Evolutionary conservation across 1,140 invertebrate genomes (phyloP).

Genomic region (Linepithema humile): DNA sequence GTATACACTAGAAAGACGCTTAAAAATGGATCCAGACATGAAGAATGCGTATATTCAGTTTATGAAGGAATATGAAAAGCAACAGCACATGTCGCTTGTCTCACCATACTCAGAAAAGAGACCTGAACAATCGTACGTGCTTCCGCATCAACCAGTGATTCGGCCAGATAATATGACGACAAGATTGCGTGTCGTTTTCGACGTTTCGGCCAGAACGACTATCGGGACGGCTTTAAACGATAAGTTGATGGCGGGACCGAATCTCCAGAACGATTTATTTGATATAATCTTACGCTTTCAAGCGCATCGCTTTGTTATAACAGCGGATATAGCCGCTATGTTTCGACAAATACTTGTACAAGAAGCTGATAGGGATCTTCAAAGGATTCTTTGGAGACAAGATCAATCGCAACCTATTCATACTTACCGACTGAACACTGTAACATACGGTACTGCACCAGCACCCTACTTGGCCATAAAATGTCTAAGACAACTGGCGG

Average conservation of each 20-base stretch:
- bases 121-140: too few relatives aligned
- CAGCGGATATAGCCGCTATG: slow-evolving; percentile 25
- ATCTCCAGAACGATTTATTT: slow-evolving; percentile 30
- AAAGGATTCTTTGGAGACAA: background rate
- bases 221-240: background rate
- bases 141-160: slow-evolving; percentile 12
- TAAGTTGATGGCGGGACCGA: background rate
- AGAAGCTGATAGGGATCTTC: background rate
- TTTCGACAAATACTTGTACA: background rate
- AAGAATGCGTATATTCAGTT: background rate
- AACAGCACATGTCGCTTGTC: background rate
- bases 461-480: background rate
- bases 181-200: slow-evolving; percentile 1
- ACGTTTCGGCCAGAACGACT: background rate
- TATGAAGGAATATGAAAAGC: background rate
- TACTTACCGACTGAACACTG: background rate
- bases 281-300: slow-evolving; percentile 35
- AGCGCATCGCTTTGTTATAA: background rate
- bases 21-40: background rate
- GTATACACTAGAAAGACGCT: background rate
- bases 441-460: too few relatives aligned
- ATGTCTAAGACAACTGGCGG: background rate
- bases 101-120: background rate
- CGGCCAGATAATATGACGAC: background rate
- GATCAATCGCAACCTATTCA: background rate